Evolutionary conservation across 2,888 invertebrate genomes (phyloP), one percentile per base, ranked within the genome.

Genomic region (Diachrysia chrysitis): DNA sequence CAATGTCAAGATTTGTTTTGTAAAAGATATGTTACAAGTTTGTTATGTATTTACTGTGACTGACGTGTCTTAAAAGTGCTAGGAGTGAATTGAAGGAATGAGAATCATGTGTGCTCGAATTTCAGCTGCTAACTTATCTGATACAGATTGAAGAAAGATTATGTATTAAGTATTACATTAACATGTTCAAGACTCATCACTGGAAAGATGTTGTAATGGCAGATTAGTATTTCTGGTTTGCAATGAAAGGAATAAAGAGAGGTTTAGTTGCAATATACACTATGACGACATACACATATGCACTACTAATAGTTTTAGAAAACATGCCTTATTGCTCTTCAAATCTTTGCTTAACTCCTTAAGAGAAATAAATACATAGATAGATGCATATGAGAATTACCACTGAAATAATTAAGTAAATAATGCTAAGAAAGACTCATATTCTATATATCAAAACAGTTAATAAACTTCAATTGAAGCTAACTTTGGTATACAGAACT

Each of bases 231-330:
- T 60, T 48, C 19, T 63, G 37, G 9, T 72, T 29, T 25, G 53
- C 14, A 69, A 46, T 51, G 51, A 29, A 55, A 62, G 25, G 35
- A 46, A 5, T 3, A 51, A 19, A 25, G 19, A 53, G 63, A 65
- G 64, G 68, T 79, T 69, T 67, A 69, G 69, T 65, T 73, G 63
- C 71, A 79, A 73, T 65, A 76, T 58, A 65, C 68, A 17, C 19
- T 55, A 70, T 42, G 58, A 9, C 42, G 32, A 46, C 12, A 12
- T 68, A 63, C 68, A 72, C 48, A 53, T n/a, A 6, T 64, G 69
- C 72, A 72, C 51, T 59, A 17, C n/a, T 19, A 17, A 25, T n/a
- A 46, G 66, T 29, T 51, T 32, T 63, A 42, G 53, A 23, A 58
- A 23, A 56, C 56, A 55, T 51, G 29, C 35, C 66, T 75, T 66